These are phyloP conservation scores for Drosophila affinis DNA, from an alignment of 2,888 invertebrate genomes.

Conservation along the genomic window DNA sequence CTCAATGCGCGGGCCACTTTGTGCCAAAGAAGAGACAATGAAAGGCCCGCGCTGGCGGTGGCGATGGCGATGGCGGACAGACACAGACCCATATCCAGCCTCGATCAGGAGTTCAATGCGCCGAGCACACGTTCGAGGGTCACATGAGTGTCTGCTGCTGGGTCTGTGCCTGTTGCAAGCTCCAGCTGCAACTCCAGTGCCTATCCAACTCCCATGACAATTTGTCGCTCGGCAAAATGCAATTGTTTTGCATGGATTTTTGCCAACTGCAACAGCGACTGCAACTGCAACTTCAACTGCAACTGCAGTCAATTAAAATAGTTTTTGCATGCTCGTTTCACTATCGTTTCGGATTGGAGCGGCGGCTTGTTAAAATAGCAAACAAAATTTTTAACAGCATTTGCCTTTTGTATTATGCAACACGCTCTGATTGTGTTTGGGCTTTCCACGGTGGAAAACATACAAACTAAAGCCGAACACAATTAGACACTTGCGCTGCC, in stretches of 20 bases:
- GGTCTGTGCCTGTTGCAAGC: constrained; percentile 10
- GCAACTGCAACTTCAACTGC: constrained; percentile 39
- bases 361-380: constrained; percentile 72
- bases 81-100: constrained; percentile 5
- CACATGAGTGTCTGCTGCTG: constrained; percentile 44
- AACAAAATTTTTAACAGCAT: constrained; percentile 49
- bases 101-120: constrained; percentile 65
- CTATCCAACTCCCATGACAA: constrained; percentile 72
- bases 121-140: constrained; percentile 64
- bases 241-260: constrained; percentile 71
- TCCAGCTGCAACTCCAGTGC: constrained; percentile 38
- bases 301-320: constrained; percentile 71
- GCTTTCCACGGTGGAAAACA: constrained; percentile 21
- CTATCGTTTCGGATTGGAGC: constrained; percentile 61
- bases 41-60: constrained; percentile 19
- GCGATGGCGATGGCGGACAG: constrained; percentile 40
- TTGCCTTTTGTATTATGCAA: constrained; percentile 73
- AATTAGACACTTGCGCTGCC: constrained; percentile 75
- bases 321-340: constrained; percentile 73
- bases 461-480: constrained; percentile 52
- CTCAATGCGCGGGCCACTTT: constrained; percentile 33
- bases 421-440: constrained; percentile 75
- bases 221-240: constrained; percentile 75
- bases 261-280: constrained; percentile 55
- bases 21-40: constrained; percentile 31